Evolutionary conservation across 2,797 vertebrate genomes (phyloP), one percentile per base, ranked within the genome.

Genomic region (Sebastes iracundus): DNA sequence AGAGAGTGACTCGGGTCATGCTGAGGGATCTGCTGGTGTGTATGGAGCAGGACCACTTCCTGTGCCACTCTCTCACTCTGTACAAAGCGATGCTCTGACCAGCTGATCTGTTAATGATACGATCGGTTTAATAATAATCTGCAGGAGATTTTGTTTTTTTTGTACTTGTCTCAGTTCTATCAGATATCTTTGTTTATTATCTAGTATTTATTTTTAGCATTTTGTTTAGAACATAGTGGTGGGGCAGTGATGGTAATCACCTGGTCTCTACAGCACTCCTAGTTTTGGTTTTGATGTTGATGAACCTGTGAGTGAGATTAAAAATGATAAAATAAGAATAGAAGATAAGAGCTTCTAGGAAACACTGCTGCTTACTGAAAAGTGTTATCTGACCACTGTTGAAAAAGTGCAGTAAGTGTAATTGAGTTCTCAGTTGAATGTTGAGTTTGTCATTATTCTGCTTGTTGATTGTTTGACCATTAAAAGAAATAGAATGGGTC

Each of bases 11-110:
- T 1, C 96, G 97, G 16, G 85, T 99, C 87, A 96, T 95, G 89
- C 94, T 99, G 93, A 97, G 95, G 94, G 98, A 99, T 92, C 94
- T 99, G 91, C 93, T 98, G 90, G 95, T 97, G 94, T 98, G 97
- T 87, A 96, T 99, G 97, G 98, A 99, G 87, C 97, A 99, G 88
- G 97, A 99, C 58, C 95, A 82, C 71, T 94, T 94, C 23, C 93
- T 97, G 68, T 95, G 94, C 35, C 96, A 94, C 90, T 97, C 97
- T 16, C 95, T 97, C 11, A 81, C 90, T 23, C 94, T 99, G 46
- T 99, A 99, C 93, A 96, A 87, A 87, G 96, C 97, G 30, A 96
- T 97, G 93, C 93, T 98, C 66, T 96, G 96, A 92, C 96, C 72
- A 35, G 4, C 13, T 27, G 0, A 13, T 12, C 68, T 23, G 46